phyloP scores from a whole-genome alignment of 92 coral and sea anemone genomes.

The Phenganax subtilis region DNA sequence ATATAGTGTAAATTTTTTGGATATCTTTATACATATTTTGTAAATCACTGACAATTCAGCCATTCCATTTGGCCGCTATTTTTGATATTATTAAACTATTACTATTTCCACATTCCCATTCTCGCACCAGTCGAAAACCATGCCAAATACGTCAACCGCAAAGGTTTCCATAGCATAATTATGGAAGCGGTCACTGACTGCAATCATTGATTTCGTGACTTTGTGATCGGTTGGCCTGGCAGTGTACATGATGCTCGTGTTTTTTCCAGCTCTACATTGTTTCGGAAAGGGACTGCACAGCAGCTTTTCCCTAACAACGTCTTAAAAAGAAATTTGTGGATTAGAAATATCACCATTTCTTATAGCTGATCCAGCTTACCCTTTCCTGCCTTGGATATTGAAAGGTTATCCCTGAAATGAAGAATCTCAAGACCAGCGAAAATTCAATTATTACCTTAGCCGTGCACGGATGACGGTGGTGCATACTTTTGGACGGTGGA shows the following conservation, averaged over 20 bases:
- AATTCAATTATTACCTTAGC: constrained; percentile 46
- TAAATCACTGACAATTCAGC: too few species aligned
- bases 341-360: constrained; percentile 39
- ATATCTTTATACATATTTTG: too few species aligned
- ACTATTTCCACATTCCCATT: constrained; percentile 22
- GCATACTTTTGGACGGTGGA: constrained; percentile 56
- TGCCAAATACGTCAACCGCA: constrained; percentile 49
- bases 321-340: constrained; percentile 36
- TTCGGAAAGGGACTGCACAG: constrained; percentile 30
- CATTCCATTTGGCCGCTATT: too few species aligned
- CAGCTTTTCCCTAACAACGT: constrained; percentile 37
- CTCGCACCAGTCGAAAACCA: constrained; percentile 47
- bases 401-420: constrained; percentile 46
- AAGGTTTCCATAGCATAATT: constrained; percentile 45
- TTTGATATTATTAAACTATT: too few species aligned
- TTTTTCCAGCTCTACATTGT: constrained; percentile 41
- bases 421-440: constrained; percentile 35
- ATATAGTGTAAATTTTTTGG: too few species aligned
- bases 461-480: constrained; percentile 52
- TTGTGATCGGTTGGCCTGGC: constrained; percentile 61
- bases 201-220: constrained; percentile 51
- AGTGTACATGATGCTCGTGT: constrained; percentile 58
- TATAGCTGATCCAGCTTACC: constrained; percentile 53
- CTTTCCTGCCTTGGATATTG: constrained; percentile 54
- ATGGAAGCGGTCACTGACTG: constrained; percentile 57